Evolutionary conservation across 2,113 vertebrate species (phyloP).

Genomic region (Mormyrus lacerda): DNA sequence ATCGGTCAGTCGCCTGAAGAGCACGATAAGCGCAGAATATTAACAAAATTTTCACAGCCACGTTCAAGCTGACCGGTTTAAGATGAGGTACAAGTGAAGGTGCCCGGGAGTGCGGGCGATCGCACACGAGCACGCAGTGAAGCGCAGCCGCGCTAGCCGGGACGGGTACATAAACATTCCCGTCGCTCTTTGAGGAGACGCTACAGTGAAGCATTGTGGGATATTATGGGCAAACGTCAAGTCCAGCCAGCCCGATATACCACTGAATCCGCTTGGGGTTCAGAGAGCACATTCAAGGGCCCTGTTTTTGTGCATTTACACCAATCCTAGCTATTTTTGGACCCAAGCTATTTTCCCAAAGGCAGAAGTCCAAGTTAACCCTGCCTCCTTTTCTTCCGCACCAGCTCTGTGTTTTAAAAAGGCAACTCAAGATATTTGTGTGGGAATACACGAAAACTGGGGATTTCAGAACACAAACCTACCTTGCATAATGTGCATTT

Average conservation of each 20-base stretch:
- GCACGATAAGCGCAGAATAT: constrained; percentile 19
- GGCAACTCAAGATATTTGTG: constrained; percentile 50
- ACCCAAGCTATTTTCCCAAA: constrained; percentile 50
- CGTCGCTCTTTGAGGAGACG: constrained; percentile 47
- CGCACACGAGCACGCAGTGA: constrained; percentile 10
- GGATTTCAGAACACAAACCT: constrained; percentile 70
- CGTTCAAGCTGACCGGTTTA: constrained; percentile 16
- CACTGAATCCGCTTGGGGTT: constrained; percentile 37
- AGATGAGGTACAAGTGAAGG: constrained; percentile 7
- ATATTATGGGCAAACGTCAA: constrained; percentile 13
- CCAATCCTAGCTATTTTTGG: constrained; percentile 60
- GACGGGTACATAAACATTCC: constrained; percentile 38
- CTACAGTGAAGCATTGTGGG: constrained; percentile 38
- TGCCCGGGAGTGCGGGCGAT: background rate
- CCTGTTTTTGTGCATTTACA: constrained; percentile 48
- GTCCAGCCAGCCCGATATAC: background rate
- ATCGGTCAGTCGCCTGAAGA: background rate
- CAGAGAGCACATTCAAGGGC: constrained; percentile 27
- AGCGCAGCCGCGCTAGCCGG: constrained; percentile 22
- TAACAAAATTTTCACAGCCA: constrained; percentile 28
- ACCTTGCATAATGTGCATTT: constrained; percentile 85
- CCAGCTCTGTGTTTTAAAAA: constrained; percentile 38
- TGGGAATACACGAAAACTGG: constrained; percentile 34
- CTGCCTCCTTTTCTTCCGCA: constrained; percentile 31
- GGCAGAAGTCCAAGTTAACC: constrained; percentile 44